Evolutionary conservation across 1,140 invertebrate genomes (phyloP).

Genomic region (Pseudomyrmex cubaensis): DNA sequence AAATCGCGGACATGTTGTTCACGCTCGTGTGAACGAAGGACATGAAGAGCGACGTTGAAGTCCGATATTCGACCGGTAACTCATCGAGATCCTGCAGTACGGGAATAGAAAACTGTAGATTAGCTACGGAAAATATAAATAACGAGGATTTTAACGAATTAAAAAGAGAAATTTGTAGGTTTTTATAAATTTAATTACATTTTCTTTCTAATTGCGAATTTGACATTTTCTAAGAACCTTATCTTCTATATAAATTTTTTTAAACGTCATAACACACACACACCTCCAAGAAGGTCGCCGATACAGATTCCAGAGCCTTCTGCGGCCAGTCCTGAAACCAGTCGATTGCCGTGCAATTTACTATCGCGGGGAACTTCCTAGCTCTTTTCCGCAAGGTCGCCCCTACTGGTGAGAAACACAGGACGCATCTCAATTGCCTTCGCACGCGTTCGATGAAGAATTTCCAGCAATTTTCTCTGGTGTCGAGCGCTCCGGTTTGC

Average conservation of each 20-base stretch:
- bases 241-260: too few species aligned
- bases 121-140: neutral
- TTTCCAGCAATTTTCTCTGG: slow-evolving; percentile 97
- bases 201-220: too few species aligned
- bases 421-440: slow-evolving; percentile 89
- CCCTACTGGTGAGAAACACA: slow-evolving; percentile 96
- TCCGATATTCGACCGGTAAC: slow-evolving; percentile 71
- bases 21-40: slow-evolving; percentile 95
- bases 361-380: slow-evolving; percentile 97
- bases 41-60: slow-evolving; percentile 93
- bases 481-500: slow-evolving; percentile 92
- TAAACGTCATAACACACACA: slow-evolving; percentile 23
- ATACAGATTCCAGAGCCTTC: slow-evolving; percentile 95
- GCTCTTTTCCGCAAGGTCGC: slow-evolving; percentile 93
- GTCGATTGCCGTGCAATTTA: slow-evolving; percentile 96
- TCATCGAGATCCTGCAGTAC: slow-evolving; percentile 75
- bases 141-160: neutral
- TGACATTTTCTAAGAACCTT: too few species aligned
- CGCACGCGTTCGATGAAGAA: slow-evolving; percentile 97
- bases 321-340: slow-evolving; percentile 99
- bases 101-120: neutral
- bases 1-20: slow-evolving; percentile 93
- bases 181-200: neutral
- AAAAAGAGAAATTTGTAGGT: neutral
- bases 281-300: slow-evolving; percentile 90